Conservation (phyloP, 2,797 vertebrate species). For the Hoplostethus atlanticus region DNA sequence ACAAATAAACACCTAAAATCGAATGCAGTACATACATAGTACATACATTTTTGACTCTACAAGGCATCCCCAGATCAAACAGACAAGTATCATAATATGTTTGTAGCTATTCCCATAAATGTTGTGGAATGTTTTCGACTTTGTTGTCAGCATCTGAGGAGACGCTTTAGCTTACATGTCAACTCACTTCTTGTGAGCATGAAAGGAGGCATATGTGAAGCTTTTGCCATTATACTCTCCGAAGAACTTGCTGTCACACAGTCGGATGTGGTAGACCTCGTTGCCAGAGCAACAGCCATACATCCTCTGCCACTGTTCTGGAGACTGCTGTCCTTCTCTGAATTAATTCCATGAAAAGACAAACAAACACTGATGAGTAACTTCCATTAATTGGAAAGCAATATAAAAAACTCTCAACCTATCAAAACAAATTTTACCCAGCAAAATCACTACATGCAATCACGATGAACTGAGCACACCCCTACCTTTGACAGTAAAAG, state of each 20-base stretch:
- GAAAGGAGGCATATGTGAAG: slow-evolving; percentile 89
- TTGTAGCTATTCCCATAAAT: not conserved
- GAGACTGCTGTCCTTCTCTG: slow-evolving; percentile 90
- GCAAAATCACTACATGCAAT: not conserved
- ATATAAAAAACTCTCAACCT: not conserved
- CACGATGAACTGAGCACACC: not conserved
- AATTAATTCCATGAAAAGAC: slow-evolving; percentile 33
- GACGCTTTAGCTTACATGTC: slow-evolving; percentile 27
- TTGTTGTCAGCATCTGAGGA: slow-evolving; percentile 20
- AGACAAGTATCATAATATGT: not conserved
- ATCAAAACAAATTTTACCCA: not conserved
- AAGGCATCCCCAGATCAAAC: not conserved
- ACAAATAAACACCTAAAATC: no score
- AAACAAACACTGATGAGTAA: not conserved
- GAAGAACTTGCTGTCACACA: slow-evolving; percentile 91
- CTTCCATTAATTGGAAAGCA: not conserved
- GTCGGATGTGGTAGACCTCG: slow-evolving; percentile 89
- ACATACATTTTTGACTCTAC: no score
- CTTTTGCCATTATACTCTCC: slow-evolving; percentile 89
- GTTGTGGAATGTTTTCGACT: not conserved
- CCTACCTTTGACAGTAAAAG: not conserved
- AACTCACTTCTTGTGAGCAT: slow-evolving; percentile 89
- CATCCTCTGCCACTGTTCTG: slow-evolving; percentile 89
- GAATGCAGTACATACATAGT: no score
- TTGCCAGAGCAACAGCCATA: slow-evolving; percentile 90